Percentiles rank a stretch among this genome's conserved stretches.
Evolutionary conservation across 2,888 invertebrate genomes (phyloP).

Genomic region (Monoplex corrugatus): DNA sequence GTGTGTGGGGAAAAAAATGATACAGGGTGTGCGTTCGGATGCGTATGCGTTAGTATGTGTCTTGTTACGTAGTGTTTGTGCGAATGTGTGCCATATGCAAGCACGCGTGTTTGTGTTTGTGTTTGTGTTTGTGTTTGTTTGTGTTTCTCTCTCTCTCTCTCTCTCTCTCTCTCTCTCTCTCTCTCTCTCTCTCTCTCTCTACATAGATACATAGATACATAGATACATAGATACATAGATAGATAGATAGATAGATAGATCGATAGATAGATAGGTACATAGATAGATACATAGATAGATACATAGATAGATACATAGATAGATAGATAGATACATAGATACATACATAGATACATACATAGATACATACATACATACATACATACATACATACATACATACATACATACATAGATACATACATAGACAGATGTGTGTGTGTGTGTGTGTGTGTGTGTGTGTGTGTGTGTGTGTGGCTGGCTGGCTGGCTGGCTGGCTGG

Average conservation of each 20-base stretch:
- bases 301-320: not conserved
- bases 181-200: too few relatives aligned
- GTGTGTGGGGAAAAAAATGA: too few relatives aligned
- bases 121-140: too few relatives aligned
- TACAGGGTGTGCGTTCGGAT: too few relatives aligned
- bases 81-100: too few relatives aligned
- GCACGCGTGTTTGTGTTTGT: too few relatives aligned
- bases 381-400: constrained; percentile 59
- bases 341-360: constrained; percentile 59
- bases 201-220: not conserved
- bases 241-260: not conserved
- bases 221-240: not conserved
- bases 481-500: not conserved
- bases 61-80: too few relatives aligned
- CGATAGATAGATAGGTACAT: not conserved
- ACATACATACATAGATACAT: not conserved
- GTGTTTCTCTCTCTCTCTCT: too few relatives aligned
- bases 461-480: not conserved
- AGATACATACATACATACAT: constrained; percentile 74
- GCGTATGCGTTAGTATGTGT: too few relatives aligned
- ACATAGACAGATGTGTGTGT: not conserved
- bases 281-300: constrained; percentile 20
- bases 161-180: too few relatives aligned
- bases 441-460: constrained; percentile 16
- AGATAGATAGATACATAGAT: not conserved